Percentiles rank a stretch among this genome's conserved stretches.
Conservation (phyloP, 2,888 invertebrate species). For the Harpalus rubripes region DNA sequence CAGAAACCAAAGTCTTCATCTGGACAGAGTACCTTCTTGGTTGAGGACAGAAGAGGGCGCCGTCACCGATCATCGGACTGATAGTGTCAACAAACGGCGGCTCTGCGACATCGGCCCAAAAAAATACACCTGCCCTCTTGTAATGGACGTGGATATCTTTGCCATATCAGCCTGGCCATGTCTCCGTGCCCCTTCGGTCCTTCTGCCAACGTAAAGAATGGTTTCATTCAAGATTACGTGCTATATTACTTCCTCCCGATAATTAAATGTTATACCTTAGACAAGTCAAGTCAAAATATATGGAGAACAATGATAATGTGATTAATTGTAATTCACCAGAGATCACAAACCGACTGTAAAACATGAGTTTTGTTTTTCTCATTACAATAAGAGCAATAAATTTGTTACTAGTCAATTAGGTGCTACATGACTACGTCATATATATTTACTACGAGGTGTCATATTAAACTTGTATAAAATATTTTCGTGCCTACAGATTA, state of each 20-base stretch:
- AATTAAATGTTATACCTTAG: not conserved
- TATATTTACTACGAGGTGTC: too few relatives aligned
- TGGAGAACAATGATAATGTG: too few relatives aligned
- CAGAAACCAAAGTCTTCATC: constrained; percentile 1
- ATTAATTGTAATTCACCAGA: too few relatives aligned
- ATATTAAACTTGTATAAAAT: too few relatives aligned
- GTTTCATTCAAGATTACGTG: not conserved
- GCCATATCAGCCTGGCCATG: constrained; percentile 51
- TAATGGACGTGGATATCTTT: constrained; percentile 64
- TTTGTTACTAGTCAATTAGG: too few relatives aligned
- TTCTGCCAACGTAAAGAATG: not conserved
- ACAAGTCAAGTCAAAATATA: too few relatives aligned
- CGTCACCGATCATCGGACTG: constrained; percentile 61
- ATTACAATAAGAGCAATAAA: too few relatives aligned
- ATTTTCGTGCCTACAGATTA: too few relatives aligned
- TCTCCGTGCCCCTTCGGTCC: not conserved
- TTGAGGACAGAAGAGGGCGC: constrained; percentile 60
- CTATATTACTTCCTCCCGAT: not conserved
- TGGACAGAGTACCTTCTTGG: not conserved
- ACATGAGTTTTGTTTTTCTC: too few relatives aligned
- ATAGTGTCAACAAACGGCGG: constrained; percentile 64
- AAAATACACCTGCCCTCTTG: constrained; percentile 61
- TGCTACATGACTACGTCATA: too few relatives aligned
- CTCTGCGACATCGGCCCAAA: constrained; percentile 19
- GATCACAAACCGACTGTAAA: too few relatives aligned